Percentiles rank a stretch among this genome's conserved stretches.
Evolutionary conservation across 2,797 vertebrate species (phyloP).

Genomic region (Dryobates pubescens): DNA sequence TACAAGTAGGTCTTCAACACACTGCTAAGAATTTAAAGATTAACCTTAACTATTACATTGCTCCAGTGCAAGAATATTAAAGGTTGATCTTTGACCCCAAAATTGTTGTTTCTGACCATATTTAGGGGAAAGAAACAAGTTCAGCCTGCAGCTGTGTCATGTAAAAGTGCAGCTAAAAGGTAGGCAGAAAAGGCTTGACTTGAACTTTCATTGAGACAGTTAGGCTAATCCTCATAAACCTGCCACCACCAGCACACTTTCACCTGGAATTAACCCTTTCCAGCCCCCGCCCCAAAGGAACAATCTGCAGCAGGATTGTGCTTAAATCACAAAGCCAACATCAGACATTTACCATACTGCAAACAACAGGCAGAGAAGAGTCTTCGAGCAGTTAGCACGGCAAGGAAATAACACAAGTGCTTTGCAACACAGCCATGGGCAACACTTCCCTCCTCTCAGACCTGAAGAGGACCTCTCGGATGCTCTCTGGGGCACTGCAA

Average conservation of each 20-base stretch:
- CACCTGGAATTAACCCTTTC: background rate
- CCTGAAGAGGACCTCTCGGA: background rate
- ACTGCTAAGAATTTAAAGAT: background rate
- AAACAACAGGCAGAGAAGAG: conserved; percentile 42
- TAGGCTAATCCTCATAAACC: background rate
- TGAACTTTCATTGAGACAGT: background rate
- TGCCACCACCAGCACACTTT: background rate
- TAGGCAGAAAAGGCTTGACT: background rate
- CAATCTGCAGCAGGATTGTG: background rate
- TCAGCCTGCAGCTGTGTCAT: background rate
- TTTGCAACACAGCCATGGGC: conserved; percentile 20
- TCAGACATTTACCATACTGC: background rate
- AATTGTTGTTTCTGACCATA: background rate
- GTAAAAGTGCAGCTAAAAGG: background rate
- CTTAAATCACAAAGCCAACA: conserved; percentile 10
- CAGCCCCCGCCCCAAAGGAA: background rate
- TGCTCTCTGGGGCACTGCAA: background rate
- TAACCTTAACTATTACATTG: background rate
- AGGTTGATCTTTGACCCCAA: background rate
- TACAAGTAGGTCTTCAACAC: background rate
- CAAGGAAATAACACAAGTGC: conserved; percentile 23
- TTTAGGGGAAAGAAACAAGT: background rate
- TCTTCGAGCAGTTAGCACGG: conserved; percentile 28
- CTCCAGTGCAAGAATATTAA: background rate
- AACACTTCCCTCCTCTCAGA: conserved; percentile 8